phyloP scores from a whole-genome alignment of 2,113 vertebrate species.

The Casuarius casuarius region DNA sequence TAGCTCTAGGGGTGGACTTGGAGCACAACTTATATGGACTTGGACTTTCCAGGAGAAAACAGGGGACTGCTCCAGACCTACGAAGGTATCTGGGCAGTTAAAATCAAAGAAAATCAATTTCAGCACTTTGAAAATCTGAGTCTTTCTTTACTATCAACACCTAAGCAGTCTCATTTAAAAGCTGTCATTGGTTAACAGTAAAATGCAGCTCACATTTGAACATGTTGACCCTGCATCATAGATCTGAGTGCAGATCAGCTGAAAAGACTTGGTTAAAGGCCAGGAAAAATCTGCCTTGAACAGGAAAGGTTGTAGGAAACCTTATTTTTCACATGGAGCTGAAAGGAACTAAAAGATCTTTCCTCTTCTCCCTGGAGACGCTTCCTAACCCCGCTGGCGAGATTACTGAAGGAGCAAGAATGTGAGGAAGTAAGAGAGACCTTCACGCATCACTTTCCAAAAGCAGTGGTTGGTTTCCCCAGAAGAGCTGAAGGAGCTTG shows the following conservation, averaged over 20 bases:
- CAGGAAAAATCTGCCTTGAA: conserved; percentile 6
- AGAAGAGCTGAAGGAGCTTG: background rate
- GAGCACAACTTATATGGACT: background rate
- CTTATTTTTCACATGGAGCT: background rate
- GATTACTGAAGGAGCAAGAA: background rate
- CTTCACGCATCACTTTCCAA: background rate
- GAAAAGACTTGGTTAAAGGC: background rate
- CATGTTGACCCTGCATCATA: rapidly evolving
- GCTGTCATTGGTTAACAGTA: background rate
- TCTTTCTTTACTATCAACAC: background rate
- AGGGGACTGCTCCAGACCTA: background rate
- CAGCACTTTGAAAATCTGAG: background rate
- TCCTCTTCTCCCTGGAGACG: background rate
- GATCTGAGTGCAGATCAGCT: background rate
- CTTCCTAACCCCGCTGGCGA: background rate
- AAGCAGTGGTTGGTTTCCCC: background rate
- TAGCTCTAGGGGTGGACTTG: background rate
- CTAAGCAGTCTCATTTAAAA: background rate
- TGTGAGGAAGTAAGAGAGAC: background rate
- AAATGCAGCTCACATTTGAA: background rate
- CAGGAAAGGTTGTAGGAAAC: background rate
- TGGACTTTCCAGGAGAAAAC: background rate
- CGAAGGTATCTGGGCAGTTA: background rate
- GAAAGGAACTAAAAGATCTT: background rate
- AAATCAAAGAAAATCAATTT: background rate